A percentile compares a stretch with the other conserved stretches of the same genome.
Evolutionary conservation across 2,113 vertebrate species (phyloP).

Genomic region (Corythoichthys intestinalis): DNA sequence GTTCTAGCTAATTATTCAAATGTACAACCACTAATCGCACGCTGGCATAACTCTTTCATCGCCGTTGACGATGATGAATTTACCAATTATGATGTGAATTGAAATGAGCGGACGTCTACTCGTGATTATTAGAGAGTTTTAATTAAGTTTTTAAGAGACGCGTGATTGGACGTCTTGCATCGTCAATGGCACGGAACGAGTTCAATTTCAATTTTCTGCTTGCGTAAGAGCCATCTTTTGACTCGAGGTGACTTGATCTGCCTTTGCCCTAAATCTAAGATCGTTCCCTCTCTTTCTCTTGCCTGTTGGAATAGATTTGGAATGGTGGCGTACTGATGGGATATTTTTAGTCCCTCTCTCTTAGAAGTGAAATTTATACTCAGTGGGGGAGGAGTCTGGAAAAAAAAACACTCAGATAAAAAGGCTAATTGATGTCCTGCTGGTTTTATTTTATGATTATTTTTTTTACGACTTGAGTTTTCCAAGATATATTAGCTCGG

Average conservation of each 20-base stretch:
- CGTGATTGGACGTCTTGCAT: no score
- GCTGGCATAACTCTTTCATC: no score
- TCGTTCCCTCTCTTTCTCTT: constrained; percentile 39
- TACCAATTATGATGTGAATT: no score
- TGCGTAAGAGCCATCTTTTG: constrained; percentile 24
- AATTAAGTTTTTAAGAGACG: no score
- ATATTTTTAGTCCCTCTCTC: constrained; percentile 36
- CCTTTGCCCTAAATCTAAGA: constrained; percentile 55
- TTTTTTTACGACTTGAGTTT: not conserved
- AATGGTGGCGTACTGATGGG: constrained; percentile 13
- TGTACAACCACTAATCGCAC: no score
- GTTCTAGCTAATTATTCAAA: no score
- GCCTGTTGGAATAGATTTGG: constrained; percentile 44
- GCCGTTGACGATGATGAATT: no score
- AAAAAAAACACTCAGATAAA: constrained; percentile 11
- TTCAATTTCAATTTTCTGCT: no score
- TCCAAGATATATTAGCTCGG: not conserved
- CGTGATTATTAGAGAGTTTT: no score
- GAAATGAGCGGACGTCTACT: no score
- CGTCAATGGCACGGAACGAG: no score
- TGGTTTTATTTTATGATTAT: not conserved
- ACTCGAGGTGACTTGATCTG: constrained; percentile 49
- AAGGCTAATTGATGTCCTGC: constrained; percentile 7
- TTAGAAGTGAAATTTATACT: constrained; percentile 25
- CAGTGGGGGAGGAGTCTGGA: not conserved